Evolutionary conservation across 2,888 invertebrate genomes (phyloP), one percentile per base, ranked within the genome.

Genomic region (Nomada goodeniana): DNA sequence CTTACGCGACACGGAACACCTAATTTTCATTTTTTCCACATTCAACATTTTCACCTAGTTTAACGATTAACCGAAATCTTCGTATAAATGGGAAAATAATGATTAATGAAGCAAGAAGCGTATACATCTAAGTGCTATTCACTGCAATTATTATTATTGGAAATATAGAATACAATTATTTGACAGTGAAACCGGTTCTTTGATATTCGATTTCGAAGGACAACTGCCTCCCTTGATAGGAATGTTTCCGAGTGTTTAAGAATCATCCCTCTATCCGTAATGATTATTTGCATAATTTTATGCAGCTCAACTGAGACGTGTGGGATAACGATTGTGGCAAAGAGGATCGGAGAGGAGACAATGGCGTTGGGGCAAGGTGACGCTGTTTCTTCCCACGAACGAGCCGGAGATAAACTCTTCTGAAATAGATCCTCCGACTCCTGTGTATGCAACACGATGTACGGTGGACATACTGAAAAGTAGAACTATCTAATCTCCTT

Each of bases 381-480:
- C 82, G 85, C 86, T 87, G 86, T 84, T 85, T 84, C 88, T 90
- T 90, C 89, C 88, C 86, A 82, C 86, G 89, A 90, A 89, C 84
- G 84, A 76, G 82, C 84, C 76, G 76, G 64, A 88, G 89, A 90
- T 90, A 89, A 89, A 86, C 86, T 87, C 84, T 85, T 84, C 80
- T 89, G 89, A 90, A 90, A 87, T 86, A 86, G 87, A 89, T 89
- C 88, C 36, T 80, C 80, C 26, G 70, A 68, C 65, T 67, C 61
- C 68, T 80, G 79, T 77, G 61, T 72, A 80, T 81, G 81, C 75
- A 70, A 70, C 74, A 77, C 70, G 71, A 57, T 75, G 73, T 78
- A 67, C 44, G 36, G 13, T 36, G 71, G 47, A 75, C 80, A 75
- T 67, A 44, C 52, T 80, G 80, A 73, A 82, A 80, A 82, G 71